These are phyloP conservation scores for Sphecodes monilicornis DNA, from an alignment of 2,888 invertebrate species.

Conservation along the genomic window DNA sequence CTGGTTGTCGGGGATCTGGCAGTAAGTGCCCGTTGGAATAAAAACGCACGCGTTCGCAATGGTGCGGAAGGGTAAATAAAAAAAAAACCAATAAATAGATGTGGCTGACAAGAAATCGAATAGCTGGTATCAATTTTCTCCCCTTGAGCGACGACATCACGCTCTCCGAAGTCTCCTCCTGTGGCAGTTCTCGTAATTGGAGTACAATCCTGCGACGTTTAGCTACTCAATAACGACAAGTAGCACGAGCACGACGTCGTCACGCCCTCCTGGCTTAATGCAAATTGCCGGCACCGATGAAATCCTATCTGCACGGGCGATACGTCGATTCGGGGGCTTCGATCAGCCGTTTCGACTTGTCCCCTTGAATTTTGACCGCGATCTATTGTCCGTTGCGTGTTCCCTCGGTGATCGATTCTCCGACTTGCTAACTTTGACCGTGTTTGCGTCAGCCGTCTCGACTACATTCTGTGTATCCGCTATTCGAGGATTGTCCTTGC, in stretches of 20 bases:
- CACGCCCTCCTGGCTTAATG: constrained; percentile 61
- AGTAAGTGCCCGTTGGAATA: constrained; percentile 37
- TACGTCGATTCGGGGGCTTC: constrained; percentile 36
- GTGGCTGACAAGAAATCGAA: background rate
- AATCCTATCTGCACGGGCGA: constrained; percentile 45
- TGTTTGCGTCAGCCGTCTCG: background rate
- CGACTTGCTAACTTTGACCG: constrained; percentile 14
- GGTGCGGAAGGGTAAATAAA: background rate
- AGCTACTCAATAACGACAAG: constrained; percentile 72
- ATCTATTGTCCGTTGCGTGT: constrained; percentile 12
- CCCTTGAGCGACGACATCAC: constrained; percentile 19
- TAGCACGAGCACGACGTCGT: constrained; percentile 56
- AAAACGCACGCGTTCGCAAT: constrained; percentile 19
- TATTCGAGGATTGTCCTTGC: background rate
- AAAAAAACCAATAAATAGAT: background rate
- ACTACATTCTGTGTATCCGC: background rate
- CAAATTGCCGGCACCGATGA: constrained; percentile 55
- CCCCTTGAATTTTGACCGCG: constrained; percentile 2
- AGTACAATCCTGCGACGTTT: constrained; percentile 72
- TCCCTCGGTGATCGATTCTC: background rate
- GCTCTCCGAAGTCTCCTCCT: constrained; percentile 54
- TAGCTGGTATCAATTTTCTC: constrained; percentile 38
- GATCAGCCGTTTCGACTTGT: constrained; percentile 22
- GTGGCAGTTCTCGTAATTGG: constrained; percentile 66
- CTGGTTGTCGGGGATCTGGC: constrained; percentile 18